Evolutionary conservation across 2,888 invertebrate genomes (phyloP).

Genomic region (Allolobophora icterica): DNA sequence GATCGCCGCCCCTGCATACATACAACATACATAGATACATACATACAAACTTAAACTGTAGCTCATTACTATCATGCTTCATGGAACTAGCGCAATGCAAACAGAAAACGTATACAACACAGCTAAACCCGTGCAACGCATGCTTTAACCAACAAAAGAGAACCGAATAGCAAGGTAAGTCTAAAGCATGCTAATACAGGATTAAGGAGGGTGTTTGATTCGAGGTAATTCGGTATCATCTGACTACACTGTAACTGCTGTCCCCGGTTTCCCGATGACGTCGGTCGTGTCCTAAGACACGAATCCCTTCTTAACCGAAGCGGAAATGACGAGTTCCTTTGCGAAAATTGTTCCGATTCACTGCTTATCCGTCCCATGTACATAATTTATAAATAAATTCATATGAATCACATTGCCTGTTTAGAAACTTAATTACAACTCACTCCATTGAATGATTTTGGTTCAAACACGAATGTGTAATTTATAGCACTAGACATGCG

Average conservation of each 20-base stretch:
- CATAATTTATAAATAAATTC: neutral
- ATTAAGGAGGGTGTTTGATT: neutral
- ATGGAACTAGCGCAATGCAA: neutral
- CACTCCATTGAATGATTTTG: neutral
- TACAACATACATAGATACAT: no score
- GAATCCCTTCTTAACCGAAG: neutral
- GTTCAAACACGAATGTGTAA: neutral
- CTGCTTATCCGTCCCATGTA: neutral
- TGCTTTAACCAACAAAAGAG: no score
- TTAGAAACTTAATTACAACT: neutral
- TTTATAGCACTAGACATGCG: neutral
- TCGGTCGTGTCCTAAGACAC: neutral
- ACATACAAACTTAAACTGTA: no score
- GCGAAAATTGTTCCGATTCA: neutral
- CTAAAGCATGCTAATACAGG: no score
- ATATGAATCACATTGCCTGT: neutral
- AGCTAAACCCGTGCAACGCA: neutral
- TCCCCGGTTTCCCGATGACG: neutral
- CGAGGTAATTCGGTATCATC: neutral
- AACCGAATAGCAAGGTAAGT: no score
- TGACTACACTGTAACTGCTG: neutral
- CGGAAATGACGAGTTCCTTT: neutral
- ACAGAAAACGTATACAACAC: neutral
- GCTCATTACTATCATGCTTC: no score
- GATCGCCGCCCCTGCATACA: no score